Conservation (phyloP, 2,888 invertebrate genomes). For the Xanthia togata region DNA sequence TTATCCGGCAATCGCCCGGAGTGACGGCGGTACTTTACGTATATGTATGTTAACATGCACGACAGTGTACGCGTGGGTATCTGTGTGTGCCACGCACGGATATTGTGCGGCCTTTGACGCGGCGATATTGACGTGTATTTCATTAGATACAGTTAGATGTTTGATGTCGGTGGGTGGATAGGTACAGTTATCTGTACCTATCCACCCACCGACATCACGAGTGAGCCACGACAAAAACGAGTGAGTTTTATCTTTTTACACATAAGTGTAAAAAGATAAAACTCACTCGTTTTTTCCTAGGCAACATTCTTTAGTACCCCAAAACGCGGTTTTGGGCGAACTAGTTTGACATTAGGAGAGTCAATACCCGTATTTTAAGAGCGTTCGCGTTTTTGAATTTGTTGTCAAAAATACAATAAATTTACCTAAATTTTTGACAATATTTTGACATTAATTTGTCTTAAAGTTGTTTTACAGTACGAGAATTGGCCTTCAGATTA, state of each 20-base stretch:
- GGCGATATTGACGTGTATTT: conserved; percentile 61
- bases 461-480: too few relatives aligned
- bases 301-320: background rate
- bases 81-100: conserved; percentile 59
- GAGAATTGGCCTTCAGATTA: too few relatives aligned
- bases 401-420: too few relatives aligned
- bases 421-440: too few relatives aligned
- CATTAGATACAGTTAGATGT: conserved; percentile 45
- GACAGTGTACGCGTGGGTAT: conserved; percentile 36
- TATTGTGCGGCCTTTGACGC: conserved; percentile 65
- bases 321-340: background rate
- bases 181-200: background rate
- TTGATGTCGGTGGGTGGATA: conserved; percentile 19
- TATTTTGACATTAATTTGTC: too few relatives aligned
- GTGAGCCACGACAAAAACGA: too few relatives aligned
- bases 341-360: background rate
- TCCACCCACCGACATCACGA: too few relatives aligned
- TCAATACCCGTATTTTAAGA: too few relatives aligned
- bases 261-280: too few relatives aligned
- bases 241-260: too few relatives aligned
- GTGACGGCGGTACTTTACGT: conserved; percentile 68
- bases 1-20: conserved; percentile 81
- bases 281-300: background rate
- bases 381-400: too few relatives aligned
- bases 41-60: conserved; percentile 41